These are phyloP conservation scores for Chromis chromis DNA, from an alignment of 2,797 vertebrate species.

Conservation along the genomic window DNA sequence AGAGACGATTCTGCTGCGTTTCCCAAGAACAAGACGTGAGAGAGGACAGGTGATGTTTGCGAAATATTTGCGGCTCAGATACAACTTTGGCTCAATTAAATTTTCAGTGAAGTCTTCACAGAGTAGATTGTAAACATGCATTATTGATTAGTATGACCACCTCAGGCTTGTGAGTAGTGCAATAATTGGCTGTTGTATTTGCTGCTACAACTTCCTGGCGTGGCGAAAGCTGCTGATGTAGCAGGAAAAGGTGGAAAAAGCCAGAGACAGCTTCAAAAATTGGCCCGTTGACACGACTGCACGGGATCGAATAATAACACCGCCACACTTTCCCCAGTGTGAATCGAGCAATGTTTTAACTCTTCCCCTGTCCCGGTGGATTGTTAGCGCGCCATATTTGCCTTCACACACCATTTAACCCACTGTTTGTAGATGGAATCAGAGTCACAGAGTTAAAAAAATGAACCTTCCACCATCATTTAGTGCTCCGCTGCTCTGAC, in stretches of 20 bases:
- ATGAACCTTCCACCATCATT: slow-evolving; percentile 49
- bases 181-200: slow-evolving; percentile 60
- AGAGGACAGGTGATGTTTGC: neutral
- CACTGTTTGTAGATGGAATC: slow-evolving; percentile 34
- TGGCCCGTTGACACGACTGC: slow-evolving; percentile 19
- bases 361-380: neutral
- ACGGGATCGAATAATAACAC: neutral
- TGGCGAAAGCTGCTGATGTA: slow-evolving; percentile 29
- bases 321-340: neutral
- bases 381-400: slow-evolving; percentile 30
- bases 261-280: slow-evolving; percentile 24
- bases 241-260: slow-evolving; percentile 13
- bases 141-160: slow-evolving; percentile 60
- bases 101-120: slow-evolving; percentile 25
- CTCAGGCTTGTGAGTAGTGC: slow-evolving; percentile 37
- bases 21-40: neutral
- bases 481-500: slow-evolving; percentile 47
- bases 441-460: slow-evolving; percentile 29
- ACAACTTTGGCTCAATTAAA: slow-evolving; percentile 25
- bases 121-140: slow-evolving; percentile 38
- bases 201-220: slow-evolving; percentile 48
- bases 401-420: slow-evolving; percentile 46
- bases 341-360: neutral
- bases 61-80: slow-evolving; percentile 11
- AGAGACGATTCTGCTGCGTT: neutral